A percentile compares a stretch with the other conserved stretches of the same genome.
Evolutionary conservation across 2,113 vertebrate genomes (phyloP).

Genomic region (Trogon melanurus): DNA sequence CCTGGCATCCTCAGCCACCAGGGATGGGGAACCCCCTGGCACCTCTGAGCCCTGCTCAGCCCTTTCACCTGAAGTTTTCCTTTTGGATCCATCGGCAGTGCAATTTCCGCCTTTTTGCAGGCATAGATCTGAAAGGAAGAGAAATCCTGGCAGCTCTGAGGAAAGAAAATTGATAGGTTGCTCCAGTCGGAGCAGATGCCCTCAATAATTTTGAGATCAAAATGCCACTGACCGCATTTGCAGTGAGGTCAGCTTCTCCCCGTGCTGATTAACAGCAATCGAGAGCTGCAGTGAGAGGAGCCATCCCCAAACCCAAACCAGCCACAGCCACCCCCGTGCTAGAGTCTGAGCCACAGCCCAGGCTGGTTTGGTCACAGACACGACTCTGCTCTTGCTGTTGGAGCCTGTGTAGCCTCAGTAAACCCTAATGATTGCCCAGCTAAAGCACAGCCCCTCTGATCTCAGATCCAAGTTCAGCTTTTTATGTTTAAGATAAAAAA

Average conservation of each 20-base stretch:
- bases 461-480: neutral
- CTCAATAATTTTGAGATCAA: neutral
- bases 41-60: neutral
- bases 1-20: accelerated
- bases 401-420: neutral
- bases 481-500: neutral
- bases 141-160: neutral
- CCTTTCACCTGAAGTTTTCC: neutral
- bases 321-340: neutral
- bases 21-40: neutral
- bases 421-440: neutral
- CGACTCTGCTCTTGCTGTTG: neutral
- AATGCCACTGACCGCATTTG: neutral
- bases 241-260: neutral
- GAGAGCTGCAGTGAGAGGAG: neutral
- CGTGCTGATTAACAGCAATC: neutral
- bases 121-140: neutral
- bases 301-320: neutral
- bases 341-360: neutral
- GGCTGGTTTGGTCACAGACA: neutral
- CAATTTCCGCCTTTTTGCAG: neutral
- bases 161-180: neutral
- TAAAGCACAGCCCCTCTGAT: neutral
- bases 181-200: neutral
- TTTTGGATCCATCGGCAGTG: neutral